These are phyloP conservation scores for Hypsopygia costalis DNA, from an alignment of 2,888 invertebrate genomes.

Conservation along the genomic window DNA sequence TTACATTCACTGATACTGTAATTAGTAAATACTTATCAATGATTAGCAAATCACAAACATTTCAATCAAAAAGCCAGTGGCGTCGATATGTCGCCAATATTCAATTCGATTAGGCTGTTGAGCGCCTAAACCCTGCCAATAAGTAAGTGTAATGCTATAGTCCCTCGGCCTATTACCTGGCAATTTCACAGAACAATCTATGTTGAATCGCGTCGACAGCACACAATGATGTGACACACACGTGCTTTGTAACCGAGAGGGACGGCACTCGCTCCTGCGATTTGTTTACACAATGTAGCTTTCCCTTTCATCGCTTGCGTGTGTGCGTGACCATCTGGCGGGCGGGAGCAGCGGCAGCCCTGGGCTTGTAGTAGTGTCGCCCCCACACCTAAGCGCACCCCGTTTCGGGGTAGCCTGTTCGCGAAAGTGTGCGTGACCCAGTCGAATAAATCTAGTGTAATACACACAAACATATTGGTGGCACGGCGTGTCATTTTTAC, in stretches of 20 bases:
- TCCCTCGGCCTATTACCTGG: slow-evolving; percentile 78
- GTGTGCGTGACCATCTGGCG: slow-evolving; percentile 76
- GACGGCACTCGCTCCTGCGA: slow-evolving; percentile 66
- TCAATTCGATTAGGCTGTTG: slow-evolving; percentile 71
- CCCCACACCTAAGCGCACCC: slow-evolving; percentile 63
- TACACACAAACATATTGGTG: slow-evolving; percentile 79
- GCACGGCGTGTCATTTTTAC: slow-evolving; percentile 77
- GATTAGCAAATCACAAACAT: slow-evolving; percentile 17
- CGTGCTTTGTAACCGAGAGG: slow-evolving; percentile 64
- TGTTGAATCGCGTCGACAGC: slow-evolving; percentile 67
- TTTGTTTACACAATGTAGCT: slow-evolving; percentile 79
- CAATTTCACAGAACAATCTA: slow-evolving; percentile 80
- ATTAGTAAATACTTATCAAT: slow-evolving; percentile 10
- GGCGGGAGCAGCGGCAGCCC: slow-evolving; percentile 53
- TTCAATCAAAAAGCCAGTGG: slow-evolving; percentile 35
- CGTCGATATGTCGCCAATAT: slow-evolving; percentile 54
- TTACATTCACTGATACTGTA: background rate
- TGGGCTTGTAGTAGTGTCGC: slow-evolving; percentile 54
- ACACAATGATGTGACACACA: slow-evolving; percentile 71
- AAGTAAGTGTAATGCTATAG: slow-evolving; percentile 77
- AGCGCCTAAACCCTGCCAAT: slow-evolving; percentile 70
- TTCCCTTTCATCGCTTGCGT: slow-evolving; percentile 64
- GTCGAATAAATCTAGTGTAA: slow-evolving; percentile 77
- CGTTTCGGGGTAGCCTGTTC: slow-evolving; percentile 57
- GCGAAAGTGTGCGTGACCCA: slow-evolving; percentile 71